phyloP scores from a whole-genome alignment of 2,888 invertebrate species.

The Scrobipalpa atriplicella region DNA sequence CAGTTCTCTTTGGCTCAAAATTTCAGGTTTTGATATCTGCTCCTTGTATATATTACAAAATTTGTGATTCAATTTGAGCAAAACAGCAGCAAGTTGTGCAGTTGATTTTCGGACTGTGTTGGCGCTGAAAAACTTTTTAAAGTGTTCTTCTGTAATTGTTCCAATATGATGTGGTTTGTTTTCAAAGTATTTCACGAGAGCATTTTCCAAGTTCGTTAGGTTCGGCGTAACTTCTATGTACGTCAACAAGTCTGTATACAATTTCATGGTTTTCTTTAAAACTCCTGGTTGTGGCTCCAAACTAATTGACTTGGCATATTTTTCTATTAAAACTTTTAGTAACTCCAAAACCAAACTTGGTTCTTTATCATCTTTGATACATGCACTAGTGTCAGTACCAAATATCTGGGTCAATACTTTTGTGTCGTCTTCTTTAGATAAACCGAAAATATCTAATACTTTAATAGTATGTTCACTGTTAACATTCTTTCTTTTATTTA shows the following conservation, averaged over 20 bases:
- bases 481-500: conserved; percentile 63
- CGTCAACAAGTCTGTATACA: conserved; percentile 73
- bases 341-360: conserved; percentile 78
- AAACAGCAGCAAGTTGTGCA: conserved; percentile 79
- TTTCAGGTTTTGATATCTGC: conserved; percentile 66
- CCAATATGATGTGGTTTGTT: conserved; percentile 84
- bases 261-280: conserved; percentile 60
- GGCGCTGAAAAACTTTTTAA: conserved; percentile 76
- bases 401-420: conserved; percentile 71
- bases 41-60: conserved; percentile 74
- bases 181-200: conserved; percentile 81
- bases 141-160: conserved; percentile 76
- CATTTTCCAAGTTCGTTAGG: conserved; percentile 79
- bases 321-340: conserved; percentile 69
- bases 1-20: conserved; percentile 83
- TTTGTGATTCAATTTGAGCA: conserved; percentile 80
- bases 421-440: conserved; percentile 65
- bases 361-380: conserved; percentile 73
- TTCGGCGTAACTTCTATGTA: conserved; percentile 67
- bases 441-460: conserved; percentile 70
- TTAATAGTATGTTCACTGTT: conserved; percentile 62
- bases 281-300: conserved; percentile 59
- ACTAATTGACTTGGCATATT: conserved; percentile 65
- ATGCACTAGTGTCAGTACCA: conserved; percentile 53
- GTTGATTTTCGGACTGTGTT: conserved; percentile 82